Evolutionary conservation across 2,113 vertebrate species (phyloP), one percentile per base, ranked within the genome.

Genomic region (Geococcyx californianus): DNA sequence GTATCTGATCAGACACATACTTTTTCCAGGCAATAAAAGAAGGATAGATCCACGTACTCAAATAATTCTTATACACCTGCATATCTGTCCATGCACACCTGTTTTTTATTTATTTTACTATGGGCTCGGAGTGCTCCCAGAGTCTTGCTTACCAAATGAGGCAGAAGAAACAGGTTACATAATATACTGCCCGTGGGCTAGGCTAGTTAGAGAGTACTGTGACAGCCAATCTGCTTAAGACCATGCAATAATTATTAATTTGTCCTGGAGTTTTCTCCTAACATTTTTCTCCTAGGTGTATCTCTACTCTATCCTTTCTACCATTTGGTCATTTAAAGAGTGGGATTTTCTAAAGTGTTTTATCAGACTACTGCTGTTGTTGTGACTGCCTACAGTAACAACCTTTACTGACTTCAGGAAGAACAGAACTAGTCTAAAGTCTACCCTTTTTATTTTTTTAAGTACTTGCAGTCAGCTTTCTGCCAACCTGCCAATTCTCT

Each of bases 1-100:
- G 74, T 36, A 94, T 90, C 82, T 85, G n/a, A 51, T 87, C 79
- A 66, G 36, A 18, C 38, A 11, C 8, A 74, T 58, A 16, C 42
- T 88, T 86, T 62, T 92, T 19, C 87, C 40, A 92, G 45, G 51
- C 55, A 66, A 45, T 91, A 85, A 87, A 87, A 85, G 84, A 26
- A 60, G 19, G 28, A 31, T 94, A 76, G 81, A 73, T 89, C 62
- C n/a, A 63, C 33, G 40, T n/a, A 70, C 58, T 63, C 64, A 84
- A n/a, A 63, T 87, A 68, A 74, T 89, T 72, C 58, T 89, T 45
- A 58, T 33, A 91, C 77, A 95, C 91, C 74, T 93, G 63, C 45
- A 6, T 68, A 60, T 70, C 42, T 80, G n/a, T 81, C 34, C 23
- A 26, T 33, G 45, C 17, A 51, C 59, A 94, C 44, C 62, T 94